A percentile compares a stretch with the other conserved stretches of the same genome.
Conservation (phyloP, 2,113 vertebrate genomes). For the Lamprotornis superbus region DNA sequence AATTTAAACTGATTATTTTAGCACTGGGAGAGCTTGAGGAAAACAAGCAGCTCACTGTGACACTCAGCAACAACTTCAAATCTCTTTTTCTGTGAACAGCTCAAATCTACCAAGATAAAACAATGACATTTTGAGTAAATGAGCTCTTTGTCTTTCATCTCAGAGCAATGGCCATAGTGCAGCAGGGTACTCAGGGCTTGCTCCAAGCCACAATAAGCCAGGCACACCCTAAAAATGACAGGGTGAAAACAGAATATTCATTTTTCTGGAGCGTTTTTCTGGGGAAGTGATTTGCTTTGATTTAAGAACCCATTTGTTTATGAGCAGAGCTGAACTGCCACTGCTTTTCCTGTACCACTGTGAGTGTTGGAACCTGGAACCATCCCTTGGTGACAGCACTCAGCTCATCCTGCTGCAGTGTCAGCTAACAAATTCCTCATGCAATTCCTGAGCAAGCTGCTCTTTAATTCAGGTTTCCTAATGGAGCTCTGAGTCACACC, state of each 20-base stretch:
- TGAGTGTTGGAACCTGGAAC: neutral
- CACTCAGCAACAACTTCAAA: neutral
- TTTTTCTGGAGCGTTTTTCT: neutral
- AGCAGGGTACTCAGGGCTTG: neutral
- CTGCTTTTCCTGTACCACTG: neutral
- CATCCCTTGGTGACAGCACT: neutral
- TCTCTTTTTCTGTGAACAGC: neutral
- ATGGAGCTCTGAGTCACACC: neutral
- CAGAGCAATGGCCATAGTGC: neutral
- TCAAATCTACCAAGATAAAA: neutral
- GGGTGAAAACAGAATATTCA: neutral
- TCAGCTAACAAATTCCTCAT: neutral
- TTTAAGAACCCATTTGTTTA: neutral
- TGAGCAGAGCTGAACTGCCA: neutral
- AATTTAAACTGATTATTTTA: neutral
- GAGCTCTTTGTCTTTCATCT: neutral
- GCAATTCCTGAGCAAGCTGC: neutral
- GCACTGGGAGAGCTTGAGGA: neutral
- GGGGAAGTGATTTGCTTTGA: neutral
- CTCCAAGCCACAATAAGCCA: neutral
- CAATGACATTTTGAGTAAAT: neutral
- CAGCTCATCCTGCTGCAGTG: neutral
- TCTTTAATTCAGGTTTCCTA: neutral
- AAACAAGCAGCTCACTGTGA: neutral
- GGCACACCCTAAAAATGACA: neutral